phyloP scores from a whole-genome alignment of 2,797 vertebrate genomes.

The Micrastur ruficollis region DNA sequence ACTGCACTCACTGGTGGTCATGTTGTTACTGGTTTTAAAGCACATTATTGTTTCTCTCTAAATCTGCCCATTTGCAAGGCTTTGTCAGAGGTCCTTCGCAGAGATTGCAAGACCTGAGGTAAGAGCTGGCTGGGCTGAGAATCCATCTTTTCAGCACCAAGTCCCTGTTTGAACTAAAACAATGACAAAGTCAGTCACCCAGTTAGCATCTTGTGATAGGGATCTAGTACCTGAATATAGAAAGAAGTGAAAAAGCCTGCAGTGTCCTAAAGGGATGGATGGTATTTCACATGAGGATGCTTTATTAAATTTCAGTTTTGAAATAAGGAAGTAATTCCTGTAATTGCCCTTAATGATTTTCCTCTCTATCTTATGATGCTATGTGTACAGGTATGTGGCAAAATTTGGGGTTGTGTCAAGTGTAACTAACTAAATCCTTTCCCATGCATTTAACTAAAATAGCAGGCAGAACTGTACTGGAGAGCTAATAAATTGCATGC shows the following conservation, averaged over 20 bases:
- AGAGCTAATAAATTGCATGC: not conserved
- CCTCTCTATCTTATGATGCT: not conserved
- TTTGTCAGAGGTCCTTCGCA: not conserved
- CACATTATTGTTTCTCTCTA: not conserved
- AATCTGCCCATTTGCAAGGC: not conserved
- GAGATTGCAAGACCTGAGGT: not conserved
- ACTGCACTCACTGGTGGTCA: accelerated
- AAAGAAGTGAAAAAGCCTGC: not conserved
- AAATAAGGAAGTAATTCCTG: not conserved
- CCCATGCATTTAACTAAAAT: not conserved
- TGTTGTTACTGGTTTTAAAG: not conserved
- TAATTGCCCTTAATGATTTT: not conserved
- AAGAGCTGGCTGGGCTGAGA: not conserved
- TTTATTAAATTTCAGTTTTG: not conserved
- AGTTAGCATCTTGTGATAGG: not conserved
- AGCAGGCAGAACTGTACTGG: not conserved
- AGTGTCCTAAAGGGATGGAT: not conserved
- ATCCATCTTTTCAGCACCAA: not conserved
- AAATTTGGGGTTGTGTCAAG: not conserved
- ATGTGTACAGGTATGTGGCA: not conserved
- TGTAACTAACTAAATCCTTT: not conserved
- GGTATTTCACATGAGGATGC: not conserved
- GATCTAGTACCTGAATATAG: not conserved
- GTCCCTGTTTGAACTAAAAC: not conserved
- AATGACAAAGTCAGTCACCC: not conserved